Conservation (phyloP, 2,113 vertebrate species). For the Orthochromis malagaraziensis region DNA sequence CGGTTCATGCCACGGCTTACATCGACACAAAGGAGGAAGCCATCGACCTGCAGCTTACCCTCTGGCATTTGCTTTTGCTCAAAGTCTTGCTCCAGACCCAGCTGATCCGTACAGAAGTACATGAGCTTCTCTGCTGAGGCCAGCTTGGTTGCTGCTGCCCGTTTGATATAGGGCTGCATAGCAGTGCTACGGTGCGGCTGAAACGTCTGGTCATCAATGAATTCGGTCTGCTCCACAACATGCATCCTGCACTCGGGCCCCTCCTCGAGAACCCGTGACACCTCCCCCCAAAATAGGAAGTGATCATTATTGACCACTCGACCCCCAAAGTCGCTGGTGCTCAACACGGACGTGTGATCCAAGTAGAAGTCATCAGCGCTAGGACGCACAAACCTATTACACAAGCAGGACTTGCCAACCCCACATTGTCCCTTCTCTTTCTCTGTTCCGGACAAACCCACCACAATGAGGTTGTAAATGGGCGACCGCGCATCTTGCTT, state of each 20-base stretch:
- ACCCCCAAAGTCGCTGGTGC: slow-evolving; percentile 97
- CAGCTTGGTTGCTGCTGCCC: slow-evolving; percentile 89
- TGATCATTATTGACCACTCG: slow-evolving; percentile 98
- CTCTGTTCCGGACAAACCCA: slow-evolving; percentile 95
- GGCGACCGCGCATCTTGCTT: slow-evolving; percentile 93
- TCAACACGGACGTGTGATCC: slow-evolving; percentile 96
- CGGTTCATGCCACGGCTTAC: slow-evolving; percentile 97
- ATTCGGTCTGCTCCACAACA: slow-evolving; percentile 97
- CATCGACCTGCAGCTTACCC: slow-evolving; percentile 91
- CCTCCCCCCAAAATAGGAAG: slow-evolving; percentile 97
- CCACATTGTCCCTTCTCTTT: slow-evolving; percentile 98
- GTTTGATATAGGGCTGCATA: slow-evolving; percentile 93
- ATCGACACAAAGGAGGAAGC: slow-evolving; percentile 91
- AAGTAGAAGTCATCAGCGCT: slow-evolving; percentile 92
- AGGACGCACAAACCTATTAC: slow-evolving; percentile 90
- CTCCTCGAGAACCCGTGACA: slow-evolving; percentile 84
- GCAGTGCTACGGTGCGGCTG: slow-evolving; percentile 97
- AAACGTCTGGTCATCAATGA: slow-evolving; percentile 98
- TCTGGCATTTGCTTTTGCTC: slow-evolving; percentile 99
- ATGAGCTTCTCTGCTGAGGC: slow-evolving; percentile 97
- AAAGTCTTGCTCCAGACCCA: slow-evolving; percentile 97
- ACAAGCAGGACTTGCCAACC: slow-evolving; percentile 93
- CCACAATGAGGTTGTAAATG: slow-evolving; percentile 93
- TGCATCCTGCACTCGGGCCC: slow-evolving; percentile 86
- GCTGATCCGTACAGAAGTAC: slow-evolving; percentile 98